A percentile compares a stretch with the other conserved stretches of the same genome.
Conservation (phyloP, 2,113 vertebrate species). For the Callochromis pleurospilus region DNA sequence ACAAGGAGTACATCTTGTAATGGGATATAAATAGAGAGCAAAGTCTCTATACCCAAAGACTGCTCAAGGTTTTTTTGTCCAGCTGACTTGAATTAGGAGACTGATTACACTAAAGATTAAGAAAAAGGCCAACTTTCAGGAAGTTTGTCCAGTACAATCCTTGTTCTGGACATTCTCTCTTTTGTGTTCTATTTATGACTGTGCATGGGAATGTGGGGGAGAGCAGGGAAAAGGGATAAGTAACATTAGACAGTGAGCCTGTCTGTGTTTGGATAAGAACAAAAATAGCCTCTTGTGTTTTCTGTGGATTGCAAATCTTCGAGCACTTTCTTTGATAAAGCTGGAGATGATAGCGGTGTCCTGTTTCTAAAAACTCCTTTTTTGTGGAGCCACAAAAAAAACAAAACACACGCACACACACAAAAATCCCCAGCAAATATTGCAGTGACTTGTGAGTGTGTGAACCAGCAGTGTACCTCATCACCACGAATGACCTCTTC, state of each 20-base stretch:
- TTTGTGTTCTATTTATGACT: conserved; percentile 58
- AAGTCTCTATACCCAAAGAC: background rate
- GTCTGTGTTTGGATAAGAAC: conserved; percentile 62
- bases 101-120: conserved; percentile 30
- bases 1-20: background rate
- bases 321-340: background rate
- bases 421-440: background rate
- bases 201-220: conserved; percentile 62
- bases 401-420: background rate
- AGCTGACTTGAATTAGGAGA: conserved; percentile 25
- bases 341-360: background rate
- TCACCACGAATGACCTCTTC: conserved; percentile 81
- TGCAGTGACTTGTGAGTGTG: background rate
- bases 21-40: conserved; percentile 22
- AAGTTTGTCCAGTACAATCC: conserved; percentile 26
- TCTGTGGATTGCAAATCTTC: conserved; percentile 35
- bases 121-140: conserved; percentile 26
- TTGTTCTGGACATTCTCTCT: conserved; percentile 60
- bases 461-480: conserved; percentile 72
- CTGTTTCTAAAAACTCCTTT: background rate
- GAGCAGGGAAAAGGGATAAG: conserved; percentile 51
- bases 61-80: background rate
- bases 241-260: conserved; percentile 51
- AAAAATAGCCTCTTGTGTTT: conserved; percentile 56
- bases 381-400: background rate